Percentiles rank a stretch among this genome's conserved stretches.
Evolutionary conservation across 2,113 vertebrate species (phyloP).

Genomic region (Podiceps cristatus): DNA sequence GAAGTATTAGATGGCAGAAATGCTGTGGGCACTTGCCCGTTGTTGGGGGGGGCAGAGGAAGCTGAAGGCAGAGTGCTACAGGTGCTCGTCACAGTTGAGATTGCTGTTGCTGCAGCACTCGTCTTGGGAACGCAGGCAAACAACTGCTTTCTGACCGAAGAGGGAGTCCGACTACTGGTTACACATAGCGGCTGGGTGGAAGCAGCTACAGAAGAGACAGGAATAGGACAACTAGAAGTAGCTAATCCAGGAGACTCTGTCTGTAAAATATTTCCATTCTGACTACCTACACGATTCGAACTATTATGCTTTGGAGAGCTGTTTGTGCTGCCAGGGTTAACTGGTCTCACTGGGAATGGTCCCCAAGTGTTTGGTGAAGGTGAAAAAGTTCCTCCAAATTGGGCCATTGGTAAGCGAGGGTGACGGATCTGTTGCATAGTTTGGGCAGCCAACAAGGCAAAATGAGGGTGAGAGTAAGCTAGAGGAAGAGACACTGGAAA

Average conservation of each 20-base stretch:
- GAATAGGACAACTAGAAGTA: constrained; percentile 76
- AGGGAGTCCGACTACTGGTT: constrained; percentile 85
- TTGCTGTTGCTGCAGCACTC: constrained; percentile 74
- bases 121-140: constrained; percentile 89
- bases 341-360: constrained; percentile 96
- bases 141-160: constrained; percentile 93
- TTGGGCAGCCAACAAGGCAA: constrained; percentile 95
- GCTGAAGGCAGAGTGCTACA: constrained; percentile 75
- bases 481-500: constrained; percentile 93
- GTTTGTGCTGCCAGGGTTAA: constrained; percentile 93
- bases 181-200: constrained; percentile 75
- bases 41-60: constrained; percentile 72
- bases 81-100: constrained; percentile 80
- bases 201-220: constrained; percentile 80
- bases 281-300: constrained; percentile 73
- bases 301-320: constrained; percentile 95
- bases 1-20: constrained; percentile 80
- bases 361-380: constrained; percentile 96
- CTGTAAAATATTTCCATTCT: constrained; percentile 77
- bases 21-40: constrained; percentile 77
- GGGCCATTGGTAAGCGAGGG: constrained; percentile 96
- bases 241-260: constrained; percentile 74
- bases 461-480: constrained; percentile 95
- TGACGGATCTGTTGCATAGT: constrained; percentile 99
- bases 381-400: constrained; percentile 96